phyloP scores from a whole-genome alignment of 2,888 invertebrate species.

The Margaritifera margaritifera region DNA sequence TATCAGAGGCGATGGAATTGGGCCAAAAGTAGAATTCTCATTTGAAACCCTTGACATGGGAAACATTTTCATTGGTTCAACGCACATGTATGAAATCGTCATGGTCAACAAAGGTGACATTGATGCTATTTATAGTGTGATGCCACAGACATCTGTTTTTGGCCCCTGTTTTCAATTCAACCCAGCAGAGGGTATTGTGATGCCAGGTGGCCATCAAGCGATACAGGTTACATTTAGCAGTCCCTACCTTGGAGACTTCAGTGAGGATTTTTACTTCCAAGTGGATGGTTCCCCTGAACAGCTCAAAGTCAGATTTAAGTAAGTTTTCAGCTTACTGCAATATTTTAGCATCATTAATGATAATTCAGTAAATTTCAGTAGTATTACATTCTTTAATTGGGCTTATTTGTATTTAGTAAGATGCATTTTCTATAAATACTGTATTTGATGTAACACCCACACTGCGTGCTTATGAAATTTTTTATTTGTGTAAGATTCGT shows the following conservation, averaged over 20 bases:
- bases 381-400: neutral
- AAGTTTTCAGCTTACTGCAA: slow-evolving; percentile 21
- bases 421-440: neutral
- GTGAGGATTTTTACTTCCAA: slow-evolving; percentile 69
- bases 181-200: slow-evolving; percentile 70
- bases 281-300: slow-evolving; percentile 69
- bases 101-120: slow-evolving; percentile 73
- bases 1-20: slow-evolving; percentile 71
- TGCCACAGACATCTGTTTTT: slow-evolving; percentile 64
- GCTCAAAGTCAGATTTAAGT: slow-evolving; percentile 65
- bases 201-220: slow-evolving; percentile 72
- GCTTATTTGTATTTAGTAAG: neutral
- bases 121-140: slow-evolving; percentile 70
- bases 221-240: slow-evolving; percentile 69
- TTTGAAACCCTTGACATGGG: slow-evolving; percentile 71
- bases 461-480: too few species aligned
- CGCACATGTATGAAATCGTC: slow-evolving; percentile 71
- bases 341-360: neutral
- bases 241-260: slow-evolving; percentile 70
- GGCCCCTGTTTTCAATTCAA: slow-evolving; percentile 71
- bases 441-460: too few species aligned
- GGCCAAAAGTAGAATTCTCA: slow-evolving; percentile 71
- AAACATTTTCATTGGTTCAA: slow-evolving; percentile 72
- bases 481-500: too few species aligned
- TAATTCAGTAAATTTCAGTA: neutral